Base-by-base conservation (phyloP, 1,140 invertebrate genomes). In the Diploscapter pachys region DNA sequence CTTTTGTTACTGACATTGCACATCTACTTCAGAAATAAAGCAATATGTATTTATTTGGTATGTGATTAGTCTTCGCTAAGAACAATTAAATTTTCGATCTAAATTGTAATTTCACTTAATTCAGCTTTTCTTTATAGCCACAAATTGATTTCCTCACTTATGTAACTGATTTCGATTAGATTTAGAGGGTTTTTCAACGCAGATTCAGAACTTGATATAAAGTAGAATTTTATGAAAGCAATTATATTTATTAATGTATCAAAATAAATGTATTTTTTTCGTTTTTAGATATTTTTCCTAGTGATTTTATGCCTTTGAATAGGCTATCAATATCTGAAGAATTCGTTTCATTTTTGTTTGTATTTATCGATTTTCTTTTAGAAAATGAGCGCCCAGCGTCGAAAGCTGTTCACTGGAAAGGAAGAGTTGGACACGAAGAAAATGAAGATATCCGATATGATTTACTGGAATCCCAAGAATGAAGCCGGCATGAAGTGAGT, bases 391-490 rank as follows among this genome's bases (percentile, higher is more conserved):
- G 9, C 55, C 13, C 55, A 59, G 3, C 56, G 62, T 2, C 59
- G 62, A 51, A 70, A 61, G 49, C 13, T 56, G 53, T 74, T 74
- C 73, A 62, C 50, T 53, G 73, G 73, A 55, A 53, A 62, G 51
- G 73, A 74, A n/a, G 64, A 67, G n/a, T 50, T 74, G 56, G 73
- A 74, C 50, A 74, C 73, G 49, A 74, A 74, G 49, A 74, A 51
- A 5, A 66, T 65, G 73, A 64, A 65, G n/a, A 74, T 74, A 55
- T 66, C 64, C 13, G 73, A 74, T 54, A 57, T 74, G 73, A 69
- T 64, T 6, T 55, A 54, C 31, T 74, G 73, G 73, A 74, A 74
- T 51, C 73, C 73, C 57, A 59, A 50, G n/a, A 74, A 74, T 5
- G 73, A 68, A 48, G 50, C 51, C 51, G 52, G 53, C 48, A 9